These are phyloP conservation scores for Stomatorhinus ivindoensis DNA, from an alignment of 2,113 vertebrate species.

Conservation along the genomic window DNA sequence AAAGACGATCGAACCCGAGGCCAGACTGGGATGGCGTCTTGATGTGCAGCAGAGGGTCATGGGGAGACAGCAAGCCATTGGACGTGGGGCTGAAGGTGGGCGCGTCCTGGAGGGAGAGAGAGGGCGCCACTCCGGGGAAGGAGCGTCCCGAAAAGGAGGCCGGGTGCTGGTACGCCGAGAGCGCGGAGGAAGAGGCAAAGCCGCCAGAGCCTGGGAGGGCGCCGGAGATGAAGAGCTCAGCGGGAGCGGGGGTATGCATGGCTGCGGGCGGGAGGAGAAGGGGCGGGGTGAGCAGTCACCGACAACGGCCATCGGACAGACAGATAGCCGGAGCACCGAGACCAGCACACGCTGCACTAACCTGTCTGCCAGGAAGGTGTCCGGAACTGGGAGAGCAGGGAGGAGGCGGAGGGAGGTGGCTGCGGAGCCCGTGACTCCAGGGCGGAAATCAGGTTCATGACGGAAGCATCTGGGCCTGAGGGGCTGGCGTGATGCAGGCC, in stretches of 20 bases:
- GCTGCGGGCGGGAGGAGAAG: conserved; percentile 50
- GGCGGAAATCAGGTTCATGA: conserved; percentile 88
- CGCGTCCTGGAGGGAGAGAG: conserved; percentile 75
- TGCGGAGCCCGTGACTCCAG: conserved; percentile 81
- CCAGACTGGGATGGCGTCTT: conserved; percentile 61
- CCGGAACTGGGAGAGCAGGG: conserved; percentile 83
- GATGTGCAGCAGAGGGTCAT: conserved; percentile 71
- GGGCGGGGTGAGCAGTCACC: conserved; percentile 18
- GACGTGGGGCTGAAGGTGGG: conserved; percentile 75
- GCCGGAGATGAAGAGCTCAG: conserved; percentile 84
- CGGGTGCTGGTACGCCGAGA: conserved; percentile 85
- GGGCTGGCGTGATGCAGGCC: conserved; percentile 75
- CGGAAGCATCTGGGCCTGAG: conserved; percentile 72
- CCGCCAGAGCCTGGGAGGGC: conserved; percentile 76
- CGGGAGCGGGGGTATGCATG: conserved; percentile 81
- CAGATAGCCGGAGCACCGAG: not conserved
- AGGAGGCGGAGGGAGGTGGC: conserved; percentile 76
- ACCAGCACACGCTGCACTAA: conserved; percentile 35
- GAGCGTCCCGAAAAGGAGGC: conserved; percentile 80
- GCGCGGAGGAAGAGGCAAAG: conserved; percentile 76
- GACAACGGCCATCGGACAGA: conserved; percentile 16
- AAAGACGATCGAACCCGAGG: conserved; percentile 58
- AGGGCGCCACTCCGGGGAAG: conserved; percentile 70
- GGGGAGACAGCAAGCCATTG: conserved; percentile 72
- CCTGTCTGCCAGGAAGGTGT: conserved; percentile 87